phyloP scores from a whole-genome alignment of 2,797 vertebrate genomes.

The Pygocentrus nattereri region DNA sequence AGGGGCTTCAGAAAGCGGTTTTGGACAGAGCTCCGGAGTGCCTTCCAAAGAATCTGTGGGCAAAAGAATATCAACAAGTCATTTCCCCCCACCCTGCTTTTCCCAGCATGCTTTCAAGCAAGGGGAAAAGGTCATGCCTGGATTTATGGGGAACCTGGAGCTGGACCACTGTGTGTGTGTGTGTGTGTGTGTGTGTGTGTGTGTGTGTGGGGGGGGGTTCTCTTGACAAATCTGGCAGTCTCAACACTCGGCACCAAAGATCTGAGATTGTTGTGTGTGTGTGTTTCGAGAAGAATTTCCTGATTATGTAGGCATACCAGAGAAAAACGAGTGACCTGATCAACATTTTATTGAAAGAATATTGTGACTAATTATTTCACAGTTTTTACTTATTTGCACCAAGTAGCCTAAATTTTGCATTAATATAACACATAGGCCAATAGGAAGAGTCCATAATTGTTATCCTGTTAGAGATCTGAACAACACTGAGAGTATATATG shows the following conservation, averaged over 20 bases:
- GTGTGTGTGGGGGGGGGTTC: conserved; percentile 15
- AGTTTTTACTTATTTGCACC: too few relatives aligned
- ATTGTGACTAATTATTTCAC: too few relatives aligned
- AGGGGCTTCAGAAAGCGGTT: not conserved
- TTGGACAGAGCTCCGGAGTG: not conserved
- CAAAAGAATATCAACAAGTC: conserved; percentile 58
- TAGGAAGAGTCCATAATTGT: too few relatives aligned
- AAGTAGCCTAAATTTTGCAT: too few relatives aligned
- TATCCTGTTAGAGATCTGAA: too few relatives aligned
- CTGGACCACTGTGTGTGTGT: conserved; percentile 27
- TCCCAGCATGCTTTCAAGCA: conserved; percentile 59
- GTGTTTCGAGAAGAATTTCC: too few relatives aligned
- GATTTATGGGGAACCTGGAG: conserved; percentile 61
- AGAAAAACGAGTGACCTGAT: too few relatives aligned
- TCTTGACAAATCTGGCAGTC: not conserved
- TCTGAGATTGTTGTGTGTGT: conserved; percentile 3
- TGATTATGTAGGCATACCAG: too few relatives aligned
- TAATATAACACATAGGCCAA: too few relatives aligned
- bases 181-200: conserved; percentile 32
- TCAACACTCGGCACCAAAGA: conserved; percentile 2
- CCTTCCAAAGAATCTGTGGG: conserved; percentile 56
- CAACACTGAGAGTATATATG: too few relatives aligned
- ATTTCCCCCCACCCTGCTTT: conserved; percentile 58
- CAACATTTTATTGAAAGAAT: too few relatives aligned
- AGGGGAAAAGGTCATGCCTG: conserved; percentile 58